Base-by-base conservation (phyloP, 2,888 invertebrate genomes). In the Phrixothrix hirtus region DNA sequence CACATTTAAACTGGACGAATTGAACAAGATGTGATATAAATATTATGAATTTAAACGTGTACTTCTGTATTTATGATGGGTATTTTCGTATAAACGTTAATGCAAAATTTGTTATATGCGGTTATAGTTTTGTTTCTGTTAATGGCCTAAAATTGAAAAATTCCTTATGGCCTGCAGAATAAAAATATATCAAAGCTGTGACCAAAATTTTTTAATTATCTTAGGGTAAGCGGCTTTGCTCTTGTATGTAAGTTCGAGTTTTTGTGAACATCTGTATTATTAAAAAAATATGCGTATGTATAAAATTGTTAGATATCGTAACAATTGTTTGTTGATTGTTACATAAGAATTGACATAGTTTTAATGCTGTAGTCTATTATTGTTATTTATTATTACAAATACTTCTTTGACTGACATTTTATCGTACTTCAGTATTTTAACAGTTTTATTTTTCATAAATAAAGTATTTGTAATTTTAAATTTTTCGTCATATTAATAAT, bases 261-360 rank as follows among this genome's bases (percentile, higher is more conserved):
- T 21, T 45, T 39, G 39, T 53, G 48, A 48, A 47, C 48, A 53
- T 48, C 30, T 48, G 44, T 55, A 55, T 52, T 30, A 52, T 45
- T 45, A 51, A 41, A 35, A 29, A 45, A 43, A 43, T 54, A 29
- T 48, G 32, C 43, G 48, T 31, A 16, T 54, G 54, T 54, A 54
- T 49, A 55, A 48, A 55, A 51, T 55, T 55, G 55, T 55, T 55
- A 55, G 55, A 50, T 48, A 50, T 38, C 42, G 55, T 55, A 50
- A 55, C 55, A 55, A 52, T 46, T 29, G 36, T 38, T 49, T 50
- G 49, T 50, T 55, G 25, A 51, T 55, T 55, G 55, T 55, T 55
- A 47, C 47, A 38, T 39, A 36, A 41, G 47, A 41, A 55, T 46
- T 55, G 48, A 50, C 31, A 55, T 55, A 55, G 51, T 51, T 55